A percentile compares a stretch with the other conserved stretches of the same genome.
Conservation (phyloP, 2,888 invertebrate species). For the Chaitophorus viminalis region DNA sequence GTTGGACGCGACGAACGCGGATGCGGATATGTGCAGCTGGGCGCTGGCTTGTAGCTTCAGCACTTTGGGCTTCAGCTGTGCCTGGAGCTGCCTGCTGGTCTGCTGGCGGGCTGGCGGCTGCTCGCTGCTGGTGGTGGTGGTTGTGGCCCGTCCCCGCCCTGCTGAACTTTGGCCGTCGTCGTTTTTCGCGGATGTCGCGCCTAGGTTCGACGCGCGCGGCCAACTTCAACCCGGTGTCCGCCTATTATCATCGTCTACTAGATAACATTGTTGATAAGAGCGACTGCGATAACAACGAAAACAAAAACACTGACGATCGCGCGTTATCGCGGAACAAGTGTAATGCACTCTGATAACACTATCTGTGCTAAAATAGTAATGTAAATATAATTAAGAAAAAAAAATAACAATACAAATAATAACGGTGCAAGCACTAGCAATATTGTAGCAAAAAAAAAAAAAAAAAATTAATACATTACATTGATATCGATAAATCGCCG, state of each 20-base stretch:
- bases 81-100: neutral
- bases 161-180: conserved; percentile 30
- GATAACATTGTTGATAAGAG: conserved; percentile 2
- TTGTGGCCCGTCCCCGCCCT: conserved; percentile 47
- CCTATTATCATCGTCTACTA: neutral
- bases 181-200: conserved; percentile 11
- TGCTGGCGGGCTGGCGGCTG: neutral
- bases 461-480: too few species aligned
- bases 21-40: neutral
- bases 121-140: neutral
- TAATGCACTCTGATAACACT: too few species aligned
- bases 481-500: too few species aligned
- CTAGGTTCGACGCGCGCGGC: conserved; percentile 11
- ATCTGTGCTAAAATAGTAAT: too few species aligned
- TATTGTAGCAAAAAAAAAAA: too few species aligned
- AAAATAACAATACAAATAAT: too few species aligned
- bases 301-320: too few species aligned
- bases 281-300: too few species aligned
- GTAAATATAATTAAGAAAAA: too few species aligned
- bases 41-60: too few species aligned
- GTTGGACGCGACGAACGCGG: neutral
- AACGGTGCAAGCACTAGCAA: too few species aligned
- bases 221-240: conserved; percentile 21
- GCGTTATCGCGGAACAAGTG: too few species aligned
- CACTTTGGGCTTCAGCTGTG: neutral